Evolutionary conservation across 2,113 vertebrate species (phyloP).

Genomic region (Rhombomys opimus): DNA sequence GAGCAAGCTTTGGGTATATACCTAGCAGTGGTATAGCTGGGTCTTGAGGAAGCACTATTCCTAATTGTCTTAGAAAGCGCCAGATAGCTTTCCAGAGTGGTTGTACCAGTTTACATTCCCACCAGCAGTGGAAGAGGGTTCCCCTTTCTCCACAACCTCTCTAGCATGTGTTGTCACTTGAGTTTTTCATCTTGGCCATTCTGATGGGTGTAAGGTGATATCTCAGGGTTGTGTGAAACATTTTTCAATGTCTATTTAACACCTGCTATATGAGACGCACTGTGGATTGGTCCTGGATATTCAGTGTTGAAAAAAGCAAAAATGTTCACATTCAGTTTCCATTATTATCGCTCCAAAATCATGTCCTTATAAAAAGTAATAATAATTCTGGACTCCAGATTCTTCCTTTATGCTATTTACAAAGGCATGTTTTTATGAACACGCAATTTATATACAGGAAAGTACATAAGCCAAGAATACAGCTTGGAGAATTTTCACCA

Average conservation of each 20-base stretch:
- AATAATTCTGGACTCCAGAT: conserved; percentile 25
- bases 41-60: no score
- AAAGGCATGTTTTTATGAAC: not conserved
- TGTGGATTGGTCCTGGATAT: not conserved
- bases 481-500: conserved; percentile 26
- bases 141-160: no score
- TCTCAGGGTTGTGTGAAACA: no score
- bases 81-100: no score
- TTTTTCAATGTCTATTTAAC: conserved; percentile 5
- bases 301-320: not conserved
- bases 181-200: no score
- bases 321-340: not conserved
- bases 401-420: not conserved
- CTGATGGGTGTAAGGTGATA: no score
- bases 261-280: not conserved
- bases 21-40: no score
- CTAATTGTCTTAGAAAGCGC: no score
- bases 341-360: conserved; percentile 10
- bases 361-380: conserved; percentile 17
- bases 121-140: no score
- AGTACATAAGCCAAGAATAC: not conserved
- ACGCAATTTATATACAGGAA: not conserved
- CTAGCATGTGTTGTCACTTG: no score
- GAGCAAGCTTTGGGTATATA: no score
- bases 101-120: no score